Conservation (phyloP, 2,113 vertebrate genomes). For the Marmota flaviventris region DNA sequence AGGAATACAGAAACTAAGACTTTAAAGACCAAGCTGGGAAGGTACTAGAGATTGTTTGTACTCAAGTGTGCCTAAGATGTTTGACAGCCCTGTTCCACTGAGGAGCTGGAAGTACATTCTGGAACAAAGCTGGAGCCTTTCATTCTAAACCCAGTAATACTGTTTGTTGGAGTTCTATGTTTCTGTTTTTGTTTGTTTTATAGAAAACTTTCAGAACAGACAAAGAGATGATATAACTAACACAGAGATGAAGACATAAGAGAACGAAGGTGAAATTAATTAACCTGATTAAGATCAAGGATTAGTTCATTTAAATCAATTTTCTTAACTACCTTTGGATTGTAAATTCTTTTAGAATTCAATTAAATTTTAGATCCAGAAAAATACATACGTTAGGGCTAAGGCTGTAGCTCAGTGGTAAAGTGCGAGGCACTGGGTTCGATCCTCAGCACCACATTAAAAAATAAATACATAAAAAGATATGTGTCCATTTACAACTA, state of each 20-base stretch:
- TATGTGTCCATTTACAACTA: too few relatives aligned
- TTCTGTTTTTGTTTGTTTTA: slow-evolving; percentile 43
- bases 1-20: neutral
- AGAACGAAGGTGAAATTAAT: neutral
- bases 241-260: neutral
- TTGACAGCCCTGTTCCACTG: neutral
- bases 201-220: slow-evolving; percentile 32
- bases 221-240: neutral
- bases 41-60: neutral
- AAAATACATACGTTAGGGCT: neutral
- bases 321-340: neutral
- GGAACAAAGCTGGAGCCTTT: neutral
- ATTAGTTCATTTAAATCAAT: neutral
- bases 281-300: neutral
- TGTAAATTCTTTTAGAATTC: slow-evolving; percentile 40
- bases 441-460: too few relatives aligned
- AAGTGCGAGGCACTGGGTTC: too few relatives aligned
- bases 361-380: slow-evolving; percentile 7
- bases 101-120: neutral
- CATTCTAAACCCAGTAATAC: neutral
- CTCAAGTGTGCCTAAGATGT: neutral
- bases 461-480: too few relatives aligned
- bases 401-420: too few relatives aligned
- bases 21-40: neutral
- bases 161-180: slow-evolving; percentile 23